Evolutionary conservation across 37 sponge, comb jelly and placozoan species (phyloP), one percentile per base, ranked within the genome.

Genomic region (Dysidea cf. avara): DNA sequence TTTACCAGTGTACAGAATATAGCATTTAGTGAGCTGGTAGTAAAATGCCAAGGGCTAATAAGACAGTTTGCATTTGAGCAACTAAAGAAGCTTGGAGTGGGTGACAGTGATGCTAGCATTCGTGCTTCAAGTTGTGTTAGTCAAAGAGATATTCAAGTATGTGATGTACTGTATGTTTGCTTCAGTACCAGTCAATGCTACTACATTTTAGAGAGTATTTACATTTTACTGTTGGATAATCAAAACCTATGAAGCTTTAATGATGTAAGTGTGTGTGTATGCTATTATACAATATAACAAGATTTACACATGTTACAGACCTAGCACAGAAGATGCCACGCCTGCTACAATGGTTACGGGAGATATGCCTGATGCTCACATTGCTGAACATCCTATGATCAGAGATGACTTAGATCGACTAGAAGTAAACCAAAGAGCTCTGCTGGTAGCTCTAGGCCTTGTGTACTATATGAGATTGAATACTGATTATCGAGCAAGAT

Each of bases 151-250:
- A 86, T 91, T 38, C 86, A n/a, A n/a, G n/a, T n/a, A n/a, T n/a
- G n/a, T n/a, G n/a, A n/a, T n/a, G n/a, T n/a, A n/a, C n/a, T n/a
- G n/a, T n/a, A n/a, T n/a, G n/a, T n/a, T n/a, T n/a, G n/a, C n/a
- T n/a, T n/a, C n/a, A n/a, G n/a, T n/a, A n/a, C n/a, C n/a, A n/a
- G n/a, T n/a, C n/a, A n/a, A n/a, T n/a, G n/a, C n/a, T n/a, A n/a
- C n/a, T n/a, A n/a, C n/a, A n/a, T n/a, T n/a, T n/a, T n/a, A 91
- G 80, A 79, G 93, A n/a, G 93, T 92, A 21, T 92, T 92, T 60
- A 92, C 88, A 31, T 72, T 92, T 57, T 86, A 74, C 33, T 50
- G 64, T 28, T 92, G 83, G 83, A 58, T 92, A 26, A 53, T 53
- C 60, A 71, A 13, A 21, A 50, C 71, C 17, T 89, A 89, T 74